Conservation (phyloP, 2,797 vertebrate species). For the Gymnodraco acuticeps region DNA sequence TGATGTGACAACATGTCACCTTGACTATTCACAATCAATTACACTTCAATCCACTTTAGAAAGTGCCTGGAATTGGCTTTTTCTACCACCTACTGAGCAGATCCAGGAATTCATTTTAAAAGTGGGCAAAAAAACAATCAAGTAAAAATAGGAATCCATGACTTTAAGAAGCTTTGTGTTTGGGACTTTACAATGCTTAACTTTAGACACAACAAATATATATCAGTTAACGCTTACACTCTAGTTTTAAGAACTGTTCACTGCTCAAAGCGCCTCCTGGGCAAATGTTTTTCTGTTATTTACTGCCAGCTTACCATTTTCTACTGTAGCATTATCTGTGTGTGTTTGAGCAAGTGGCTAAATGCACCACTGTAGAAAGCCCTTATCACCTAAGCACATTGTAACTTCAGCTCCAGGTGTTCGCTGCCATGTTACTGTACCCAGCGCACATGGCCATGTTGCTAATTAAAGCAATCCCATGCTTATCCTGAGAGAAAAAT, state of each 20-base stretch:
- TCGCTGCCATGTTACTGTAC: conserved; percentile 71
- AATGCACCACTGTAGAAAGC: conserved; percentile 55
- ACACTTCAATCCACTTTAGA: not conserved
- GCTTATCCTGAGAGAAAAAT: conserved; percentile 80
- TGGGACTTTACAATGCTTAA: conserved; percentile 2
- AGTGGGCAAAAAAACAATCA: not conserved
- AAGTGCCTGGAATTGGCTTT: too few relatives aligned
- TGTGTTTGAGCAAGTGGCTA: conserved; percentile 63
- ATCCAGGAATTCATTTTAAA: not conserved
- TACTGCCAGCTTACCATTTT: conserved; percentile 63
- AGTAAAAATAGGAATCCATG: not conserved
- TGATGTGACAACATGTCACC: too few relatives aligned
- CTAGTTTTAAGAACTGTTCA: conserved; percentile 45
- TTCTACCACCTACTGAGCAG: not conserved
- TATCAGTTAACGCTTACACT: conserved; percentile 5
- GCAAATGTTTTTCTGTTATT: conserved; percentile 65
- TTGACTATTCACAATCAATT: not conserved
- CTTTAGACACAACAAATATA: conserved; percentile 1
- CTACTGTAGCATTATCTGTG: conserved; percentile 47
- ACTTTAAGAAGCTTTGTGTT: conserved; percentile 14
- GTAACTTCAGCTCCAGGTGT: conserved; percentile 73
- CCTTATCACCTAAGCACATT: conserved; percentile 66
- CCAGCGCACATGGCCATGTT: conserved; percentile 60
- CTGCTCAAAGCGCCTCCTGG: conserved; percentile 21
- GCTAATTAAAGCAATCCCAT: conserved; percentile 84